A percentile compares a stretch with the other conserved stretches of the same genome.
Conservation (phyloP, 2,888 invertebrate species). For the Tethea ocularis region DNA sequence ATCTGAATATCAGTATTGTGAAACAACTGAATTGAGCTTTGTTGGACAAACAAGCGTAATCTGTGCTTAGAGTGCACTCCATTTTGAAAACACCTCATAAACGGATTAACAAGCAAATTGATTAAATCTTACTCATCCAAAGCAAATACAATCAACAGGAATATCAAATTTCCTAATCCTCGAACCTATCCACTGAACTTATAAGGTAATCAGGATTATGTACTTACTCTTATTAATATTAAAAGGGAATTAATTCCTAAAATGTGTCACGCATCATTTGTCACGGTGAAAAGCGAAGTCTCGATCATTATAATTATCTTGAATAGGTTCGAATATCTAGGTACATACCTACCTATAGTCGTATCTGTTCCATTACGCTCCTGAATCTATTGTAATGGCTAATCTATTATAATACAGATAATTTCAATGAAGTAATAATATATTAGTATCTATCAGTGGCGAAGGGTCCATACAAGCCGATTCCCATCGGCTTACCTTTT, state of each 20-base stretch:
- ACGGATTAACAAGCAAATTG: background rate
- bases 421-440: background rate
- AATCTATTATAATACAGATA: background rate
- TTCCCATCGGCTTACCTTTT: too few relatives aligned
- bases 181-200: background rate
- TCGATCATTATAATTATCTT: conserved; percentile 8
- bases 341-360: background rate
- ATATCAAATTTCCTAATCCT: background rate
- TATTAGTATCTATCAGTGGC: background rate
- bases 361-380: background rate
- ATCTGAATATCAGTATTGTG: too few relatives aligned
- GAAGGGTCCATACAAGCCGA: too few relatives aligned
- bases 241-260: conserved; percentile 12
- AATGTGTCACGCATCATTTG: conserved; percentile 17
- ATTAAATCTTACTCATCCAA: background rate
- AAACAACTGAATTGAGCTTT: too few relatives aligned
- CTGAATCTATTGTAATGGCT: conserved; percentile 1
- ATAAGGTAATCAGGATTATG: background rate
- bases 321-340: background rate
- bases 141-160: conserved; percentile 2
- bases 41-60: background rate
- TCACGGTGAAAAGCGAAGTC: conserved; percentile 11
- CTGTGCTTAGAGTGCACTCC: background rate
- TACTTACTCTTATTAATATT: conserved; percentile 5
- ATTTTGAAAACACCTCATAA: background rate